Evolutionary conservation across 2,888 invertebrate genomes (phyloP), one percentile per base, ranked within the genome.

Genomic region (Trissolcus brochymenae): DNA sequence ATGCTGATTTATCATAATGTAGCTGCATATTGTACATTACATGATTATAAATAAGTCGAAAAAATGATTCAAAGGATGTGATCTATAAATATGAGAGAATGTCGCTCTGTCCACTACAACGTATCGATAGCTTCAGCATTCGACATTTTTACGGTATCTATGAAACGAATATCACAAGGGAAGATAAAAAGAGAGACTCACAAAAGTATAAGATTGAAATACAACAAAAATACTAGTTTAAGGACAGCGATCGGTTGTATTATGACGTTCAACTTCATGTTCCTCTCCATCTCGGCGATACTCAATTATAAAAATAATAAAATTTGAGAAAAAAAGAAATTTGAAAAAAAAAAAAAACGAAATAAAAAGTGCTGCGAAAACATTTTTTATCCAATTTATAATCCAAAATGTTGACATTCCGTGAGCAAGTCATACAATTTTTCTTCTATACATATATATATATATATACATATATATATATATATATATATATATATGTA

Each of bases 1-100:
- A 85, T 87, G 82, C 82, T 82, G 83, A 84, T 84, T 85, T 82
- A 82, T 85, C 84, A 84, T 86, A 78, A 86, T 86, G 86, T 86
- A 86, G 85, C 82, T 86, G 84, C 85, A 85, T 84, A 85, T 86
- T 87, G 86, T 87, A 87, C 85, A 87, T 87, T 87, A 86, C 84
- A 85, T 62, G 84, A 83, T 84, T 85, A 85, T 85, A 85, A 85
- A 86, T 84, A 86, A 82, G 84, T 84, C 82, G 80, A 83, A 81
- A 82, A 85, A 83, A 79, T 71, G 71, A 72, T 76, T 67, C 59
- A 64, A 62, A 57, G 49, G 76, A 83, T 85, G 84, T 86, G 85
- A 86, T 85, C 82, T 81, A 82, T 84, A 83, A 83, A 82, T 81
- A 66, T 62, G 82, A 83, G 81, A 84, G 82, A 82, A 84, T 84